A percentile compares a stretch with the other conserved stretches of the same genome.
Conservation (phyloP, 2,797 vertebrate genomes). For the Avahi laniger region DNA sequence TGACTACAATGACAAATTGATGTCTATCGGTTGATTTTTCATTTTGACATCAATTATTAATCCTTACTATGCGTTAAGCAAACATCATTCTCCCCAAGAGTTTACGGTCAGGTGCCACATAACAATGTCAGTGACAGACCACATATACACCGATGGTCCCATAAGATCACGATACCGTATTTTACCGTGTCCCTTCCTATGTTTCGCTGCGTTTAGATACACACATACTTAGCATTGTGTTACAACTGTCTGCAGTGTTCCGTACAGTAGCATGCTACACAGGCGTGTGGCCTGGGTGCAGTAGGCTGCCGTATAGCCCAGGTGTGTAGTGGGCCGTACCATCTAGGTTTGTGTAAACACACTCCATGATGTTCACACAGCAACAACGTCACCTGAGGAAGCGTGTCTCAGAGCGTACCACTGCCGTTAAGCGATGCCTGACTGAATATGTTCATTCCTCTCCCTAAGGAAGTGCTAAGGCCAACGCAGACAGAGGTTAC, state of each 20-base stretch:
- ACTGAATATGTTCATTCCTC: neutral
- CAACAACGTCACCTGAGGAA: neutral
- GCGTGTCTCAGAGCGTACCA: rapidly evolving
- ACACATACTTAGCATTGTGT: neutral
- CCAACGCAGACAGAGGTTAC: neutral
- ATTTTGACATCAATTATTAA: neutral
- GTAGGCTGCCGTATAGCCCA: neutral
- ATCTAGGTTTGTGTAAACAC: neutral
- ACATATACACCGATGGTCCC: neutral
- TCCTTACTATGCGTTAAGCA: rapidly evolving
- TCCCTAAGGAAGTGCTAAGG: neutral
- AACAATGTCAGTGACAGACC: neutral
- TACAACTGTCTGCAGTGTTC: neutral
- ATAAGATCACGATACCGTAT: neutral
- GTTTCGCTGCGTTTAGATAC: neutral
- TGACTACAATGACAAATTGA: neutral
- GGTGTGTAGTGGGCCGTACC: neutral
- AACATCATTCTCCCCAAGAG: neutral
- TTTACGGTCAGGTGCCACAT: neutral
- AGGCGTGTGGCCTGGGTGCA: neutral
- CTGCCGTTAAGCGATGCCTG: neutral
- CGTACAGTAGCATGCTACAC: neutral
- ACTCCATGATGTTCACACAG: neutral
- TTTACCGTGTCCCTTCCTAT: neutral
- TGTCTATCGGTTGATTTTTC: neutral